A percentile compares a stretch with the other conserved stretches of the same genome.
phyloP scores from a whole-genome alignment of 2,888 invertebrate species.

The Tuberolachnus salignus region DNA sequence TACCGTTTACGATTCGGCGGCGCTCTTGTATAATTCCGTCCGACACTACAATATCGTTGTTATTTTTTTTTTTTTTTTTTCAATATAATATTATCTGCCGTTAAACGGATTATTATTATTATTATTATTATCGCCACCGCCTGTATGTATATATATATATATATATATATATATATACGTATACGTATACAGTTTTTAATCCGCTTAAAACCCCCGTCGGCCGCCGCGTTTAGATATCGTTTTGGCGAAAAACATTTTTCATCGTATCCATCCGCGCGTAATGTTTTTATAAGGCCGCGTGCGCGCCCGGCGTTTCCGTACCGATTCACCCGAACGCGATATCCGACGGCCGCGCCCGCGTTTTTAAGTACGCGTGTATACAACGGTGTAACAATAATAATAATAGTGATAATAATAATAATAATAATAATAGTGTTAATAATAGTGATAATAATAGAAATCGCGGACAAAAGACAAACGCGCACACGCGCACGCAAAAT shows the following conservation, averaged over 20 bases:
- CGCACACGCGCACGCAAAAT: not conserved
- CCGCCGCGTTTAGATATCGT: no score
- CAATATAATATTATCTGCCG: no score
- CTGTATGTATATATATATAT: no score
- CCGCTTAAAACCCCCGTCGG: constrained; percentile 26
- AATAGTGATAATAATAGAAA: constrained; percentile 3
- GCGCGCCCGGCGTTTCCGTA: constrained; percentile 25
- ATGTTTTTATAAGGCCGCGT: not conserved
- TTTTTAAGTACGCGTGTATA: no score
- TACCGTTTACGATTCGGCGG: no score
- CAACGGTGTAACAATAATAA: not conserved
- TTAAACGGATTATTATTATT: no score
- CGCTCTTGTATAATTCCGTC: no score
- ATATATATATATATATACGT: no score
- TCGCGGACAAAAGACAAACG: not conserved
- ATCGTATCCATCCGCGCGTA: not conserved
- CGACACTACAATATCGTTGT: no score
- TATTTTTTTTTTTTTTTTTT: no score
- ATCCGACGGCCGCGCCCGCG: constrained; percentile 12
- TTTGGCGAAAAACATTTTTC: constrained; percentile 29
- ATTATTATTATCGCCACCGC: not conserved
- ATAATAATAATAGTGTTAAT: not conserved
- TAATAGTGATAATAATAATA: not conserved
- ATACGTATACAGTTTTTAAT: not conserved
- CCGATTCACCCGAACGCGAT: constrained; percentile 46